Base-by-base conservation (phyloP, 2,888 invertebrate species). In the Stenurella melanura region DNA sequence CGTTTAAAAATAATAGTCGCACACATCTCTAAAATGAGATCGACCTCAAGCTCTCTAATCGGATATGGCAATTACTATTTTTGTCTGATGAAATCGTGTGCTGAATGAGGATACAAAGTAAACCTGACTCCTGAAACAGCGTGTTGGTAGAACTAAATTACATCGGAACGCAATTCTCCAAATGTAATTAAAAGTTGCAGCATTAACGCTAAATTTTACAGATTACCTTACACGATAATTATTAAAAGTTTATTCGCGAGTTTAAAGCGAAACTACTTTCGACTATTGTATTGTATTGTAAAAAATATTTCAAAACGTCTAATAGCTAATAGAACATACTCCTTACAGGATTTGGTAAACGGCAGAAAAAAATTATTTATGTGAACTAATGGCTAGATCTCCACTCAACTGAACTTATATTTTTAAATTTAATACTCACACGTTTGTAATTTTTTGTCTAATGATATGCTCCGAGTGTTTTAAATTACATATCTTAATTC, bases 401-500 rank as follows among this genome's bases (percentile, higher is more conserved):
- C n/a, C n/a, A n/a, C n/a, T n/a, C n/a, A n/a, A n/a, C n/a, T n/a
- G n/a, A n/a, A n/a, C n/a, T n/a, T n/a, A n/a, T n/a, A n/a, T n/a
- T 26, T 26, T 26, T 26, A 26, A 26, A 38, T 26, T 61, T 61
- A 61, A n/a, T 30, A n/a, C 58, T 19, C 21, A 11, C 57, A 21
- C 1, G 12, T 17, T 50, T 50, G 18, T 50, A 66, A 50, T 21
- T 12, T n/a, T n/a, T n/a, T n/a, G n/a, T 12, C 19, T 18, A 54
- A 50, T 19, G 12, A 4, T 12, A 15, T 21, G 4, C 54, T 54
- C 50, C 60, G 15, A n/a, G 10, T 42, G 19, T 17, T 50, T 50
- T 66, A 42, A 11, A 66, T 7, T 60, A 26, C 38, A 63, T 57
- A 57, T 18, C n/a, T 56, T 17, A 50, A 68, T 57, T 57, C 11